Evolutionary conservation across 2,888 invertebrate genomes (phyloP), one percentile per base, ranked within the genome.

Genomic region (Thymelicus acteon): DNA sequence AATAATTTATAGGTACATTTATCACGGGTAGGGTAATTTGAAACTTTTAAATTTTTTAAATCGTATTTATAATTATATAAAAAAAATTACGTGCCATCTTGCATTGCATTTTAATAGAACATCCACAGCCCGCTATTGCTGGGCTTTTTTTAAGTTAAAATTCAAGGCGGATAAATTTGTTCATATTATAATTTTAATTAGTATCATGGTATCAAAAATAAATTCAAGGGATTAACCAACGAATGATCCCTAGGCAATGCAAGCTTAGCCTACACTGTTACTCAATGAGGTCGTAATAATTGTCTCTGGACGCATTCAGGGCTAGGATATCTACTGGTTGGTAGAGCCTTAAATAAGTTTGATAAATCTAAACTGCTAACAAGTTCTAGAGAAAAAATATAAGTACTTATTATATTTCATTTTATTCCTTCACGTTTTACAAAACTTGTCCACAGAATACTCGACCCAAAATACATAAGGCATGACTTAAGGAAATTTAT

Each of bases 1-100:
- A 64, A 52, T 64, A 64, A 54, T 64, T 64, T 52, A 54, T 54
- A 64, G 64, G 64, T 64, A 64, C 64, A 64, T 52, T 64, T 64
- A 64, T 64, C 64, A 64, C 64, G 63, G 63, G 52, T 63, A 63
- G 63, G 63, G 63, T 63, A 52, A 52, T 63, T 52, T 63, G 52
- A 63, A 15, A 60, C 60, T 60, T 61, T 47, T 31, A 24, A 13
- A 7, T 62, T 52, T 63, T 49, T 63, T 15, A 63, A 63, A 63
- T 63, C 49, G 10, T 52, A 63, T 49, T 52, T 24, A 15, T 13
- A 37, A 37, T 19, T 63, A 52, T 24, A 19, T 58, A 13, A 58
- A 39, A 31, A 19, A 40, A 58, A 37, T 6, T 58, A 39, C n/a
- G 58, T 58, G 39, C 13, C 58, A 57, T 57, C 13, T 58, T 58